Percentiles rank a stretch among this genome's conserved stretches.
Conservation (phyloP, 2,113 vertebrate species). For the Cheilinus undulatus region DNA sequence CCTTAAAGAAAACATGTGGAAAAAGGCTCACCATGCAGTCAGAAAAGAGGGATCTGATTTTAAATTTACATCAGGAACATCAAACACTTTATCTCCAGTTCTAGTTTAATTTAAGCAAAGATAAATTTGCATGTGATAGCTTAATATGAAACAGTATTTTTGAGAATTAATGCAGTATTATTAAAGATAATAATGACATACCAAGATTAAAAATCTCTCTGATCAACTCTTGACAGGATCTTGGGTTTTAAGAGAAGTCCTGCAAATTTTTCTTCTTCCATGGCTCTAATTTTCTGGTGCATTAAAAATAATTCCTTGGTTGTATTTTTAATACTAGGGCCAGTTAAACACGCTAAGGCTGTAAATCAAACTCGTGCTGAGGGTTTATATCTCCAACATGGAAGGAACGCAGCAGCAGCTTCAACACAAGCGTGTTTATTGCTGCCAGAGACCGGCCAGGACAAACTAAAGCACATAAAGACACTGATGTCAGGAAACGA, state of each 20-base stretch:
- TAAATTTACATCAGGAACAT: too few species aligned
- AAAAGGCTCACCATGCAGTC: too few species aligned
- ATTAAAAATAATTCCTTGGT: not conserved
- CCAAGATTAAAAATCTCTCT: too few species aligned
- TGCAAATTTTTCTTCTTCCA: not conserved
- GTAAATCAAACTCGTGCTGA: not conserved
- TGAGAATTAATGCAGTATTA: not conserved
- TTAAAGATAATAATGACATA: not conserved
- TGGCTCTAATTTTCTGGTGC: not conserved
- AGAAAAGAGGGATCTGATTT: too few species aligned
- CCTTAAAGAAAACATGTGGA: too few species aligned
- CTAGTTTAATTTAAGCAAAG: not conserved
- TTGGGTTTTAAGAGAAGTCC: not conserved
- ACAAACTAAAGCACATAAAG: constrained; percentile 59
- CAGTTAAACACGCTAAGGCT: not conserved
- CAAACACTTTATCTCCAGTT: too few species aligned
- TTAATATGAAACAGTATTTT: not conserved
- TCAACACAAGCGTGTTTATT: constrained; percentile 3
- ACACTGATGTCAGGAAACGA: constrained; percentile 58
- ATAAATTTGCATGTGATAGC: not conserved
- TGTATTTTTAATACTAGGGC: not conserved
- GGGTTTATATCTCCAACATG: constrained; percentile 7
- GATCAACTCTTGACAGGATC: too few species aligned
- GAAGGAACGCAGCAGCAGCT: constrained; percentile 31
- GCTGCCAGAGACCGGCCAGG: constrained; percentile 17